Conservation (phyloP, 2,113 vertebrate species). For the Mohoua ochrocephala region DNA sequence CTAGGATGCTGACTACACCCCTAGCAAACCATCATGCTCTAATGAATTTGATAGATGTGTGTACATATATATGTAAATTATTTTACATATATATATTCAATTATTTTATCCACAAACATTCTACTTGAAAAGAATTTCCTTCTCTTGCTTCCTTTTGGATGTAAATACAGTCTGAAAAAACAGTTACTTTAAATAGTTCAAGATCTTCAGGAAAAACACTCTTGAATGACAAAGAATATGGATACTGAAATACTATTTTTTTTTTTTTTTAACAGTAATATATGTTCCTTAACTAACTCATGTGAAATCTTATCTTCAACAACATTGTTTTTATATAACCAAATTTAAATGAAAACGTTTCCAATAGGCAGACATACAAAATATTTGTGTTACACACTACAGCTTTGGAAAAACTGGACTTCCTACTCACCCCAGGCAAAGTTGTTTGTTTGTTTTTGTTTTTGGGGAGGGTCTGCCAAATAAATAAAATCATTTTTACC, state of each 20-base stretch:
- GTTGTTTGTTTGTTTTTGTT: slow-evolving; percentile 68
- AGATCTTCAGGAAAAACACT: background rate
- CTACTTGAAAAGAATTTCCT: background rate
- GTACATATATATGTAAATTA: background rate
- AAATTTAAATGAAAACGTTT: slow-evolving; percentile 55
- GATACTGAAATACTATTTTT: background rate
- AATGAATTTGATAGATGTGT: background rate
- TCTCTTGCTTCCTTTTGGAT: background rate
- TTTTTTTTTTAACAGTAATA: background rate
- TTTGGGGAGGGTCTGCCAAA: slow-evolving; percentile 66
- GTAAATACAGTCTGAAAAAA: background rate
- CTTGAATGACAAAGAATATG: background rate
- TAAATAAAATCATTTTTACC: slow-evolving; percentile 69
- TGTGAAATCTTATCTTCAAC: background rate
- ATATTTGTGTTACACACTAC: slow-evolving; percentile 65
- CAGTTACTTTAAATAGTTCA: background rate
- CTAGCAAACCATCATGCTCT: background rate
- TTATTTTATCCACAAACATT: slow-evolving; percentile 16
- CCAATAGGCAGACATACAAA: slow-evolving; percentile 63
- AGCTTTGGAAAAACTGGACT: slow-evolving; percentile 63
- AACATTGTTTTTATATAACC: slow-evolving; percentile 35
- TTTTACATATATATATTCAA: background rate
- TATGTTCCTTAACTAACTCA: background rate
- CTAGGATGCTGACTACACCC: background rate
- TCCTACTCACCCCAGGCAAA: slow-evolving; percentile 64